Evolutionary conservation across 2,888 invertebrate genomes (phyloP), one percentile per base, ranked within the genome.

Genomic region (Timandra comae): DNA sequence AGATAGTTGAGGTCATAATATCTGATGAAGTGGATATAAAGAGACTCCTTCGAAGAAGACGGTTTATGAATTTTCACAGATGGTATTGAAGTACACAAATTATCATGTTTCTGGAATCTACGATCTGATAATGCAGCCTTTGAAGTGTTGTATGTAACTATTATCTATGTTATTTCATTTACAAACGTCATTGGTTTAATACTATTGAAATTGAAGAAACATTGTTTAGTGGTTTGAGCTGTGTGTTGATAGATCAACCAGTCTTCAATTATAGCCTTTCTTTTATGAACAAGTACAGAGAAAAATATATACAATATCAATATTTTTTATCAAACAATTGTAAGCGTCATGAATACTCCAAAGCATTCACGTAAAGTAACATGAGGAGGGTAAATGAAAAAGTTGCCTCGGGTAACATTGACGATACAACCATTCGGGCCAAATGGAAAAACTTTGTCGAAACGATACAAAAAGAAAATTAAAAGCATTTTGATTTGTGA

Each of bases 371-470:
- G 56, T 51, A 58, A 56, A 60, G 53, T 49, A 59, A 56, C 50
- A 52, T 47, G 49, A 58, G 43, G 43, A 52, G 49, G 52, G 65
- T 63, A 71, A 73, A 73, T 72, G 65, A 66, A 73, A 73, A 74
- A 69, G 64, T 70, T 72, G 58, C 54, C 59, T 35, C 47, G 52
- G 62, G 60, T 64, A 63, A 62, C 56, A 58, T 61, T 49, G 59
- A 56, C 58, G 61, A 69, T 71, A 69, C 65, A 63, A 57, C 57
- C 67, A n/a, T n/a, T 65, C 57, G 63, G 58, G 50, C 64, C 56
- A 69, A 70, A 73, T 70, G 69, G 68, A 70, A 74, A 73, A 73
- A 68, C 61, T 68, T 73, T 67, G 62, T 62, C 49, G 46, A 54
- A 46, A 59, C 54, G 50, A 49, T 56, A 56, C 59, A 59, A 63